Base-by-base conservation (phyloP, 2,113 vertebrate genomes). In the Pseudorhombus dupliciocellatus region DNA sequence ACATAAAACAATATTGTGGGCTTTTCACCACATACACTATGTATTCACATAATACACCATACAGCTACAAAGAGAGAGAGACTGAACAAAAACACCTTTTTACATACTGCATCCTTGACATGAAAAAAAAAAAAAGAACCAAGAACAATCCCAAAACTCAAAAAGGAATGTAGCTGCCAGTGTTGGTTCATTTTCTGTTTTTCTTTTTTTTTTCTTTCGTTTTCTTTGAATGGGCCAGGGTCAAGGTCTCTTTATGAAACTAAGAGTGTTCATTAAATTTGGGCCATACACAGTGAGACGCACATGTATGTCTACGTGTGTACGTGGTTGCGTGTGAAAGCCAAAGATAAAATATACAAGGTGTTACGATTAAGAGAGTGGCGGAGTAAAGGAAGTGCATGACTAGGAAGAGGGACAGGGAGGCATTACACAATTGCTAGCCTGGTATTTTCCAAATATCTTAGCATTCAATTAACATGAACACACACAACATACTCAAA, bases 71-170 rank as follows among this genome's bases (percentile, higher is more conserved):
- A 93, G 92, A 93, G 92, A 92, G 90, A 93, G 91, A 92, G 92
- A 93, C 90, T 86, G 83, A 93, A 93, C 88, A 92, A 93, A 91
- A 94, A 93, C 92, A 92, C 88, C 89, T 79, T 80, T 91, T 91
- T 92, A 94, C 94, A 94, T 94, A 94, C 93, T 94, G 93, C 94
- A 94, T 94, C 93, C 90, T 94, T 92, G 90, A 94, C 91, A 92
- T 93, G 87, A 90, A 93, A 52, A 90, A 91, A 52, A 90, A 91
- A 91, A 79, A 87, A 92, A 89, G 70, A 94, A 91, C 88, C 87
- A 87, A 92, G 80, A 93, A 92, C 88, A 92, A 93, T 90, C 90
- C 88, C 89, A 85, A 88, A 91, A 93, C 88, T 92, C 78, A 91
- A 87, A 90, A 87, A 91, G 89, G 89, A 94, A 93, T 94, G 94